Percentiles rank a stretch among this genome's conserved stretches.
These are phyloP conservation scores for Xestobium rufovillosum DNA, from an alignment of 2,888 invertebrate genomes.

Conservation along the genomic window DNA sequence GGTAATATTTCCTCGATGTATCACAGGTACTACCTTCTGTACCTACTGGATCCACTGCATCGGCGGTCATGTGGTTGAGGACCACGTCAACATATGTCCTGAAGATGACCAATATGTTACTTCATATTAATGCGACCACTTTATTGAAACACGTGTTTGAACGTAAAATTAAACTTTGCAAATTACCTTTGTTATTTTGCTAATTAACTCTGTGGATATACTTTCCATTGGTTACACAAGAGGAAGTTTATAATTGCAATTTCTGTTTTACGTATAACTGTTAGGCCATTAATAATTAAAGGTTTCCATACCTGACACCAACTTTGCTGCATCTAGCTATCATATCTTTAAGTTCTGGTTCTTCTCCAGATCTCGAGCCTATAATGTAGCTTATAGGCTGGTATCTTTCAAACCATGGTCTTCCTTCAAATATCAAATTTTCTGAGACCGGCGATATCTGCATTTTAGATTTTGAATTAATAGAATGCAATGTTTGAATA, in stretches of 20 bases:
- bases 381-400: conserved; percentile 78
- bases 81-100: conserved; percentile 67
- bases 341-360: conserved; percentile 67
- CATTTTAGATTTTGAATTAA: conserved; percentile 6
- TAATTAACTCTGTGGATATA: no score
- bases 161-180: no score
- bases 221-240: no score
- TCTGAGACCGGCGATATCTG: conserved; percentile 74
- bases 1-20: conserved; percentile 40
- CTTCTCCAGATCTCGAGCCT: conserved; percentile 68
- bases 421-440: conserved; percentile 51
- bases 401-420: conserved; percentile 87
- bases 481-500: background rate
- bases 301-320: conserved; percentile 71
- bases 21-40: conserved; percentile 53
- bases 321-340: conserved; percentile 68
- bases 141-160: no score
- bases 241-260: no score
- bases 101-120: background rate
- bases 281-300: no score
- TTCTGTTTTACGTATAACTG: no score
- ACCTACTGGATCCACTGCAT: conserved; percentile 45
- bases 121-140: conserved; percentile 20
- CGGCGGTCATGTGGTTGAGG: conserved; percentile 69
- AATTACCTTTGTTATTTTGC: no score